Conservation (phyloP, 2,113 vertebrate species). For the Alaudala cheleensis region DNA sequence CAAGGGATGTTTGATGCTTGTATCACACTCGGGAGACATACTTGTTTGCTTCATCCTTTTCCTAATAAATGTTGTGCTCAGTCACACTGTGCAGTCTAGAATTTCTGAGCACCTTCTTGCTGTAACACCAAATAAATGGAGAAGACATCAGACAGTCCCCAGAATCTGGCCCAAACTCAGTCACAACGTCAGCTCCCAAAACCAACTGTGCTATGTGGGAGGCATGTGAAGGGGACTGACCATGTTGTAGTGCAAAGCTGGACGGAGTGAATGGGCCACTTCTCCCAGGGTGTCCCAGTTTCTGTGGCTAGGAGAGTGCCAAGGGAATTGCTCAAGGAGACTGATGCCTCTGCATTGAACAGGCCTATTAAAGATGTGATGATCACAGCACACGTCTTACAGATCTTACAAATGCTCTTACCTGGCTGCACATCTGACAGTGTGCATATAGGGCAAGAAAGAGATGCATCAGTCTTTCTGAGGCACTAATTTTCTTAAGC, state of each 20-base stretch:
- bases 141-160: neutral
- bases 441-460: neutral
- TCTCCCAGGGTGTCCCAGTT: neutral
- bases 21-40: neutral
- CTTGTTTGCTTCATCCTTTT: neutral
- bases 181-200: neutral
- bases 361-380: neutral
- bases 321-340: neutral
- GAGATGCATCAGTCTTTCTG: neutral
- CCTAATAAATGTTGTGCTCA: neutral
- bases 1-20: neutral
- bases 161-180: neutral
- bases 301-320: neutral
- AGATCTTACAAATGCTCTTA: neutral
- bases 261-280: accelerated
- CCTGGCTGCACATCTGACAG: neutral
- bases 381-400: neutral
- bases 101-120: neutral
- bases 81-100: neutral
- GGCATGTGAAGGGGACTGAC: neutral
- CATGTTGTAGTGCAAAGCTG: accelerated
- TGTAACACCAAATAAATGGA: neutral
- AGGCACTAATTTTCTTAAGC: neutral
- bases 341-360: neutral
- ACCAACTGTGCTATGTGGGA: accelerated